Conservation (phyloP, 2,797 vertebrate genomes). For the Chaetophractus vellerosus region DNA sequence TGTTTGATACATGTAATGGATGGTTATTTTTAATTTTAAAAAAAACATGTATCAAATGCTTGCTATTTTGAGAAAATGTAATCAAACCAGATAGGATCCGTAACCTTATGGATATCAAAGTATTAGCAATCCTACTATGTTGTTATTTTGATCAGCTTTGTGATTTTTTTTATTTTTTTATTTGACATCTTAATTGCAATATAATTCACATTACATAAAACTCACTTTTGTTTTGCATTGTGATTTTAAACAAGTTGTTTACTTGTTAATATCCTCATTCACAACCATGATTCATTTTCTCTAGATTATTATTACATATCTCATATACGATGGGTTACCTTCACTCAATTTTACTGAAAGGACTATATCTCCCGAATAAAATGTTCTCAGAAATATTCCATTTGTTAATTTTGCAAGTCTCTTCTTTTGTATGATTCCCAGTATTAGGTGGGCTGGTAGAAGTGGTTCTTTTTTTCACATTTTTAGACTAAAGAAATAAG, state of each 20-base stretch:
- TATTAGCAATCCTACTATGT: not conserved
- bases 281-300: not conserved
- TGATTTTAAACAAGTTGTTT: not conserved
- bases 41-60: not conserved
- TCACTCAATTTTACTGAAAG: not conserved
- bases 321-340: not conserved
- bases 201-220: too few relatives aligned
- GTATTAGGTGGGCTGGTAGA: not conserved
- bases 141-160: not conserved
- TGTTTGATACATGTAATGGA: not conserved
- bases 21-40: not conserved
- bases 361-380: not conserved
- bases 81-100: not conserved
- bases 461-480: not conserved
- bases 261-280: not conserved
- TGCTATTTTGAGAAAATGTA: constrained; percentile 31
- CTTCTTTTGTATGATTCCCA: not conserved
- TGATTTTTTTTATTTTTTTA: not conserved
- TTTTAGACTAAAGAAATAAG: constrained; percentile 8
- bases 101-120: not conserved
- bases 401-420: not conserved
- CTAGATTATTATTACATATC: not conserved
- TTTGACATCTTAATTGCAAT: too few relatives aligned
- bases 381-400: not conserved
- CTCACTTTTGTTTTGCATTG: too few relatives aligned